phyloP scores from a whole-genome alignment of 35 echinoderm and acorn worm genomes.

The Diadema setosum region DNA sequence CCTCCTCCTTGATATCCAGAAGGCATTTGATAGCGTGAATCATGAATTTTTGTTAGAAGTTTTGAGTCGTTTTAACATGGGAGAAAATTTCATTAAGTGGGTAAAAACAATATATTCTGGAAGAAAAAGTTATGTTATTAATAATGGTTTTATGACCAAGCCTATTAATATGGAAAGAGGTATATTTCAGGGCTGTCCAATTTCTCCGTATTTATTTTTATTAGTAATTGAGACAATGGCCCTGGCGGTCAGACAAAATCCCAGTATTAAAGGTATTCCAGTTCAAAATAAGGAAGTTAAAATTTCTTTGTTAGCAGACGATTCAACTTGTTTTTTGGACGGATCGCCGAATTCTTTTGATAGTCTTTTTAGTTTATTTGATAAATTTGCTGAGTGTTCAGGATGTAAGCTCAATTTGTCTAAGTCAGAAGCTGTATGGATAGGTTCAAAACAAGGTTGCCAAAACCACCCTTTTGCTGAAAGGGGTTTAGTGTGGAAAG shows the following conservation, averaged over 20 bases:
- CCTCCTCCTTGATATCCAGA: not conserved
- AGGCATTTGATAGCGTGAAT: not conserved
- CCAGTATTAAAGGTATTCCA: not conserved
- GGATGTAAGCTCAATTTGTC: not conserved
- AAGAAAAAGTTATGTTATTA: not conserved
- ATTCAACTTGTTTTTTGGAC: not conserved
- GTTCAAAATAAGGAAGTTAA: not conserved
- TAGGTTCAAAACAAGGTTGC: not conserved
- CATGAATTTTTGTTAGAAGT: not conserved
- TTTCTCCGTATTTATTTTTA: not conserved
- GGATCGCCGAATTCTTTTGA: not conserved
- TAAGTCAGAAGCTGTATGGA: not conserved
- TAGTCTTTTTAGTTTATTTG: not conserved
- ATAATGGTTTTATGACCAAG: not conserved
- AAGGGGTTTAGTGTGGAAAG: no score
- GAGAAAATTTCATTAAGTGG: not conserved
- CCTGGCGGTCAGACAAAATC: not conserved
- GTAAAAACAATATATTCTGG: not conserved
- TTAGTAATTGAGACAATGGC: not conserved
- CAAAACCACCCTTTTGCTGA: no score
- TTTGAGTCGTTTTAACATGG: not conserved
- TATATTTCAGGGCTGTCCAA: not conserved
- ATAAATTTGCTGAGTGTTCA: not conserved
- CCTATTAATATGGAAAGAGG: not conserved
- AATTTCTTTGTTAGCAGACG: not conserved